Evolutionary conservation across 2,888 invertebrate species (phyloP), one percentile per base, ranked within the genome.

Genomic region (Hydraecia micacea): DNA sequence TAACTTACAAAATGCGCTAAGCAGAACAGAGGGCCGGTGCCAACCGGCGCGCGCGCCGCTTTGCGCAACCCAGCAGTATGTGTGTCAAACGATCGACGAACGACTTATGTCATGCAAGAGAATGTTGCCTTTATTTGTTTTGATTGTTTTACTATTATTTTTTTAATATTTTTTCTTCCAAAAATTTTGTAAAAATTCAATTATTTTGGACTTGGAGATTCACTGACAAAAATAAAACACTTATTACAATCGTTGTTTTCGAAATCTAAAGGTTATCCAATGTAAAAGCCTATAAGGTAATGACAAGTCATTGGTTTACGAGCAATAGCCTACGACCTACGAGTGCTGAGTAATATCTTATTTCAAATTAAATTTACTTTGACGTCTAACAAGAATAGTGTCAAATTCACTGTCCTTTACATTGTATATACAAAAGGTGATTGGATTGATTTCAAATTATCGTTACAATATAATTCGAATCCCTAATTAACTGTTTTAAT

Each of bases 81-180:
- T 95, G 90, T 95, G 95, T 95, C 95, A 95, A 91, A 91, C 92
- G 91, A 92, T 91, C 91, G 91, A 90, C 92, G 91, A 91, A 90
- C 91, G 92, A 88, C 92, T 91, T 93, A 92, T 92, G 93, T 93
- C 92, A 91, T 90, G 92, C 86, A 81, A 88, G 91, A 92, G 93
- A 93, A 92, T 91, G 91, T 91, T 78, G 83, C 77, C 76, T 83
- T 86, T 86, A 85, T 86, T 88, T 88, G 81, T 88, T 89, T 87
- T 89, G 79, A 86, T 88, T 85, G 81, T 87, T 86, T 85, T 78
- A 76, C 68, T 46, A 73, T 62, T 4, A 28, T 39, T 36, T 28
- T n/a, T 13, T 25, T 2, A 2, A 66, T n/a, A 36, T 21, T 18
- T n/a, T 13, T 39, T 32, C 36, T 21, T 21, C 7, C 11, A 11